These are phyloP conservation scores for Hystrix cristata DNA, from an alignment of 2,113 vertebrate species.

Conservation along the genomic window DNA sequence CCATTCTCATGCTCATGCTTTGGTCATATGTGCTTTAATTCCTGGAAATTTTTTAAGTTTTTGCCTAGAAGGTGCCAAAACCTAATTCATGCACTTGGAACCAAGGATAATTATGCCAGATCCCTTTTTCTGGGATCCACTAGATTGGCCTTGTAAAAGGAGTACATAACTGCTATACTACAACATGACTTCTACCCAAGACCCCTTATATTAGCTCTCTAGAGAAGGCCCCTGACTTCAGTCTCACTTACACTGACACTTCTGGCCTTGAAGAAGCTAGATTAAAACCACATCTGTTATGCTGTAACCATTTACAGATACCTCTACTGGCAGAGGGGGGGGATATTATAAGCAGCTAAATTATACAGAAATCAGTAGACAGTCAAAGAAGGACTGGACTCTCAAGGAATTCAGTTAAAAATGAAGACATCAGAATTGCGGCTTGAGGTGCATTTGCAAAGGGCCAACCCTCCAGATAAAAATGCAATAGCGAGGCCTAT, in stretches of 20 bases:
- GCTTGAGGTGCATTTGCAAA: neutral
- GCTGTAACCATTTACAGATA: neutral
- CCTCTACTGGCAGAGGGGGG: neutral
- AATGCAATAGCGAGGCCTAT: neutral
- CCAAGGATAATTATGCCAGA: neutral
- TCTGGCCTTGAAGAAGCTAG: neutral
- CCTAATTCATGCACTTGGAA: neutral
- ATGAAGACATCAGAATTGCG: neutral
- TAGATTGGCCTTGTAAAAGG: neutral
- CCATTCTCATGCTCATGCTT: neutral
- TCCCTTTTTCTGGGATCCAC: neutral
- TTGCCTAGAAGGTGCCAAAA: neutral
- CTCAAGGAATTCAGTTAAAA: neutral
- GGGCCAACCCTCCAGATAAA: neutral
- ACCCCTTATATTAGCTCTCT: neutral
- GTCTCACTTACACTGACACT: neutral
- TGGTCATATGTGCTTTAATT: neutral
- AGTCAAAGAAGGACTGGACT: neutral
- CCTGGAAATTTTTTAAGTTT: neutral
- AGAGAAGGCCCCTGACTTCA: neutral
- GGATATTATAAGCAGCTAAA: neutral
- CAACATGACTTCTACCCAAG: neutral
- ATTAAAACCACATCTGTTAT: neutral
- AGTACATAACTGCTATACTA: neutral
- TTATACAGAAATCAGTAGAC: neutral